Evolutionary conservation across 2,888 invertebrate genomes (phyloP).

Genomic region (Scaptomyza reducta): DNA sequence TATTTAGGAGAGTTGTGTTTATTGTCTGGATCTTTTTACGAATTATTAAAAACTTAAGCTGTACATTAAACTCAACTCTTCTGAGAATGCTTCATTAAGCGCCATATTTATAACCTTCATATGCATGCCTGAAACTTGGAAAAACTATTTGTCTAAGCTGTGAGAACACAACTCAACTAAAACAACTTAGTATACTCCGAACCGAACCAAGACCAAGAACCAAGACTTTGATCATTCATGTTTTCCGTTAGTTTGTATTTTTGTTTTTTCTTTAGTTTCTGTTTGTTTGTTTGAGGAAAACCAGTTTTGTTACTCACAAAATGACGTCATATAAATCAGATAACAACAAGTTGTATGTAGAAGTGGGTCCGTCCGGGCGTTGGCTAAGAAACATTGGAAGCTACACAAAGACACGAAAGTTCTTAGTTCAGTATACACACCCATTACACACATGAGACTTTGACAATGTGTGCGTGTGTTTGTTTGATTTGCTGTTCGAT

Average conservation of each 20-base stretch:
- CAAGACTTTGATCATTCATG: slow-evolving; percentile 27
- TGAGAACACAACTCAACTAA: slow-evolving; percentile 9
- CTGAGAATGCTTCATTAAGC: slow-evolving; percentile 15
- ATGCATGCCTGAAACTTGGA: slow-evolving; percentile 31
- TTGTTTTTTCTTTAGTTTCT: slow-evolving; percentile 22
- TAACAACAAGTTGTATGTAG: slow-evolving; percentile 56
- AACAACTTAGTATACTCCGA: slow-evolving; percentile 2
- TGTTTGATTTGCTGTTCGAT: slow-evolving; percentile 61
- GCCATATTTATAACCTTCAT: slow-evolving; percentile 8
- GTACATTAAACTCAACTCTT: slow-evolving; percentile 16
- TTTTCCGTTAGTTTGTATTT: slow-evolving; percentile 17
- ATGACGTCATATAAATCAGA: slow-evolving; percentile 63
- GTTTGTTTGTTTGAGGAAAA: slow-evolving; percentile 47
- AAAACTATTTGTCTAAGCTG: not conserved
- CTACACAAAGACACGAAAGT: not conserved
- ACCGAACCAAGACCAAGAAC: slow-evolving; percentile 4
- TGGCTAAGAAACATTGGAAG: slow-evolving; percentile 26
- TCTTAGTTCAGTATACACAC: slow-evolving; percentile 14
- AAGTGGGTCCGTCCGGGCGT: slow-evolving; percentile 30
- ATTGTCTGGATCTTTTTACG: not conserved
- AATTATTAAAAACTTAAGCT: not conserved
- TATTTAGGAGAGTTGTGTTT: slow-evolving; percentile 20
- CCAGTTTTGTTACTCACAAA: slow-evolving; percentile 60
- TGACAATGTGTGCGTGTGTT: slow-evolving; percentile 45
- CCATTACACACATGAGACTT: slow-evolving; percentile 18